Base-by-base conservation (phyloP, 2,797 vertebrate species). In the Phoebastria nigripes region DNA sequence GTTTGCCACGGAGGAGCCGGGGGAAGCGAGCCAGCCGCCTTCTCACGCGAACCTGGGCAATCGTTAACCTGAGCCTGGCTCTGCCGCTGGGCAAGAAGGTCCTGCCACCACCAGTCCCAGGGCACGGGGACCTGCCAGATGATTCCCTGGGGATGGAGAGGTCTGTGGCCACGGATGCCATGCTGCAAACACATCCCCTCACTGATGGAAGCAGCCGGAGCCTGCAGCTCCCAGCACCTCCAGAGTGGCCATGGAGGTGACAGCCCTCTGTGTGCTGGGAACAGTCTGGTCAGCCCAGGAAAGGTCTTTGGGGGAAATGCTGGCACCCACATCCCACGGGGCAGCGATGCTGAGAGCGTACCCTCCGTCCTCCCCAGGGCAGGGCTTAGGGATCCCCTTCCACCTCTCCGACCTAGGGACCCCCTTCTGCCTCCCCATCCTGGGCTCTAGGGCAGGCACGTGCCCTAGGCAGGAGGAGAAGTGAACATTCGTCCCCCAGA, bases 21-120 rank as follows among this genome's bases (percentile, higher is more conserved):
- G 80, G 94, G 91, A 92, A 84, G 13, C 5, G 20, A 71, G 87
- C 95, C 91, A 91, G 79, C 31, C 3, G 21, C 94, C 96, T 98
- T 98, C 95, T 97, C 98, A 95, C 91, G 96, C 92, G 25, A 80
- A 76, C 93, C 95, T 95, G 90, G 95, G 77, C 96, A 97, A 97
- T 97, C 41, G 90, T 97, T 97, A 97, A 97, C 96, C 95, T 69
- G 85, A 54, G 54, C 62, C 82, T 55, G 85, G 71, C 89, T 80
- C 87, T 58, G 79, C 35, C 1, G 9, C 65, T 7, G 70, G 73
- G 47, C 56, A 44, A 59, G n/a, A 12, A 31, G 80, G 73, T 65
- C 67, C 69, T n/a, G 86, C 54, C 41, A 58, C 44, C 74, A 3
- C 29, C 7, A 1, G 6, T 11, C 6, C 24, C 4, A 3, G 39